These are phyloP conservation scores for Tachypleus tridentatus DNA, from an alignment of 1,140 invertebrate genomes.

Conservation along the genomic window DNA sequence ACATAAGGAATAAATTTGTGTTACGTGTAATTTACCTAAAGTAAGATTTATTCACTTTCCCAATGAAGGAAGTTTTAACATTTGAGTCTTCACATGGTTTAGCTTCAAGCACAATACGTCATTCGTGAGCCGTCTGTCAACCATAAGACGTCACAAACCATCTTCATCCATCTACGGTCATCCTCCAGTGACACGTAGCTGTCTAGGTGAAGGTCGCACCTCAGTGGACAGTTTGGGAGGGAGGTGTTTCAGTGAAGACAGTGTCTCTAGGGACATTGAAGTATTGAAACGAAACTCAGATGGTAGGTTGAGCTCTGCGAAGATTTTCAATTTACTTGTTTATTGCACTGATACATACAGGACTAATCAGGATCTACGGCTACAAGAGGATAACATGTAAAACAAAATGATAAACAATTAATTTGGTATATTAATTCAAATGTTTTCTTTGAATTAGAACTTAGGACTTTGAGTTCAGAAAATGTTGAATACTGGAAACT, in stretches of 20 bases:
- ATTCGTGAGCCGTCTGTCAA: slow-evolving; percentile 72
- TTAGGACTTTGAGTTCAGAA: too few species aligned
- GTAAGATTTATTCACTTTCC: not conserved
- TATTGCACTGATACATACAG: too few species aligned
- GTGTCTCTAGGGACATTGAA: slow-evolving; percentile 47
- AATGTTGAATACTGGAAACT: too few species aligned
- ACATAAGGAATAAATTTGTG: too few species aligned
- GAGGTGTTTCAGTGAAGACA: slow-evolving; percentile 48
- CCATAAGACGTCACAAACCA: slow-evolving; percentile 63
- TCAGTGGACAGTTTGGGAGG: slow-evolving; percentile 16
- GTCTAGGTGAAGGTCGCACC: slow-evolving; percentile 16
- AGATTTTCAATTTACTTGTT: not conserved
- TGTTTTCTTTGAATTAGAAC: too few species aligned
- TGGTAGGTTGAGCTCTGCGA: slow-evolving; percentile 29
- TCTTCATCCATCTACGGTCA: slow-evolving; percentile 43
- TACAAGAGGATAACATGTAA: too few species aligned
- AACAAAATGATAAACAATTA: too few species aligned
- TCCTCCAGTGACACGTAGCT: slow-evolving; percentile 23
- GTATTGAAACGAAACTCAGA: slow-evolving; percentile 67
- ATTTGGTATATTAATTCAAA: too few species aligned
- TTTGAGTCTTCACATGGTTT: not conserved
- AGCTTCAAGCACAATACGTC: slow-evolving; percentile 84
- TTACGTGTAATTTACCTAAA: too few species aligned
- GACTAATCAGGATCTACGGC: too few species aligned
- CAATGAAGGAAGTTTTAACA: not conserved